Base-by-base conservation (phyloP, 2,888 invertebrate genomes). In the Acholoe squamosa region DNA sequence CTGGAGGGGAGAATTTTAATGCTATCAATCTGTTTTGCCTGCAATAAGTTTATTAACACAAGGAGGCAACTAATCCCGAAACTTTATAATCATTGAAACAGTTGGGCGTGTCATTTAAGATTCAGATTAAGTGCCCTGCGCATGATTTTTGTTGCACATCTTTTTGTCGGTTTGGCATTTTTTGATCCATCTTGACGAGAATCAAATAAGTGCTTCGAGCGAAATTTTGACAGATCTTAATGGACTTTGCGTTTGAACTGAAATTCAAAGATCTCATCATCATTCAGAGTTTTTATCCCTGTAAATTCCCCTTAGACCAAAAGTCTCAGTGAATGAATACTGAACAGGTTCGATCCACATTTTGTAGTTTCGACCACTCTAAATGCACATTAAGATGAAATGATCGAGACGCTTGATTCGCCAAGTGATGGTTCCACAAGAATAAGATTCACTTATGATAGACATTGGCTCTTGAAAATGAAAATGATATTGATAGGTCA, bases 181-280 rank as follows among this genome's bases (percentile, higher is more conserved):
- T 61, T 61, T 22, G 28, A 28, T 71, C 28, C 25, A 5, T 0
- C 31, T 28, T 22, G 71, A 71, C 28, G 71, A 14, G 71, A 71
- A 71, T 71, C 71, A 71, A 71, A 71, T 71, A 71, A 71, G 28
- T 25, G 71, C 71, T 71, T 71, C 19, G 19, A 25, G 71, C 71
- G 71, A 28, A 71, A 71, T 71, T 71, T 71, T 28, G 71, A 28
- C 71, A 71, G 71, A 28, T 71, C 71, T 71, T 71, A 71, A 71
- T 71, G 71, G 71, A 71, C 71, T 71, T 71, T 71, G 71, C 71
- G 71, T 71, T 71, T 71, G 71, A 71, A n/a, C 28, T 71, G 71
- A 71, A 71, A 71, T 25, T 3, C 25, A 5, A 14, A 14, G 71
- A 71, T 71, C 71, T 31, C 71, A 71, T 71, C 71, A 28, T 14